Conservation (phyloP, 1,140 invertebrate species). For the Anthonomus grandis region DNA sequence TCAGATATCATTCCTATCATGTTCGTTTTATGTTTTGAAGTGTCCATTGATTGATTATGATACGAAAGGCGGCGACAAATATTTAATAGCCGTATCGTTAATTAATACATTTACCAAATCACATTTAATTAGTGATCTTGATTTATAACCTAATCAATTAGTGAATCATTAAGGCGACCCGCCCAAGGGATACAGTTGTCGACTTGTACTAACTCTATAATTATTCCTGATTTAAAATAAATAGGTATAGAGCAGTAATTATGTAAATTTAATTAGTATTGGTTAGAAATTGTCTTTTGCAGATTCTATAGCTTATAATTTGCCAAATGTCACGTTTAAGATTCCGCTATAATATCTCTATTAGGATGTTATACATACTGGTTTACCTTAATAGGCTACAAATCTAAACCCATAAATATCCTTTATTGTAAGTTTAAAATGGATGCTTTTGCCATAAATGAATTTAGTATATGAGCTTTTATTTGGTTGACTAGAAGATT, state of each 20-base stretch:
- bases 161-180: slow-evolving; percentile 12
- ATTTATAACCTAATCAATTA: slow-evolving; percentile 23
- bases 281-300: too few relatives aligned
- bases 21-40: slow-evolving; percentile 19
- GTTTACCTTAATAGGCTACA: too few relatives aligned
- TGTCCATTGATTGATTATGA: slow-evolving; percentile 20
- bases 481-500: too few relatives aligned
- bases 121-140: slow-evolving; percentile 25
- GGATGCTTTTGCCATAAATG: too few relatives aligned
- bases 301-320: too few relatives aligned
- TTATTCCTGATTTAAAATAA: slow-evolving; percentile 2
- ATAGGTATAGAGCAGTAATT: slow-evolving; percentile 2
- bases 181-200: slow-evolving; percentile 6
- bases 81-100: slow-evolving; percentile 14
- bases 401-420: too few relatives aligned
- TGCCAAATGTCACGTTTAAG: too few relatives aligned
- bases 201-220: slow-evolving; percentile 3
- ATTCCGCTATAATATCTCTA: too few relatives aligned
- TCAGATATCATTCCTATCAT: slow-evolving; percentile 10
- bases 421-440: too few relatives aligned
- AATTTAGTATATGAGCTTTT: too few relatives aligned
- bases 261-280: slow-evolving; percentile 8
- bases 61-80: slow-evolving; percentile 17
- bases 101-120: slow-evolving; percentile 24
- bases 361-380: too few relatives aligned